phyloP scores from a whole-genome alignment of 2,113 vertebrate genomes.

The Protomyctophum bolini region DNA sequence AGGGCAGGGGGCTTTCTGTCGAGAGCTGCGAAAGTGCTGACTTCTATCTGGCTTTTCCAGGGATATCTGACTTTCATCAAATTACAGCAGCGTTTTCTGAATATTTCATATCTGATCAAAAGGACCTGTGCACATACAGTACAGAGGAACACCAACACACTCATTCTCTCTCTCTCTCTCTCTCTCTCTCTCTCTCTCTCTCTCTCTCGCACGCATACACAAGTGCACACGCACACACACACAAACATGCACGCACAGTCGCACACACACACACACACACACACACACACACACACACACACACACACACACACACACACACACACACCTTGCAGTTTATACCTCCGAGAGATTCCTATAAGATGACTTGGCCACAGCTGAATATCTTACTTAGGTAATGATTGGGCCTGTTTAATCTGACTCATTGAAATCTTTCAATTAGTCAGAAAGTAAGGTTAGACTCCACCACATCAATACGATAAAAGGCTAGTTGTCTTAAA shows the following conservation, averaged over 20 bases:
- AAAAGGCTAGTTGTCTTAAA: conserved; percentile 55
- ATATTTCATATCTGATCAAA: conserved; percentile 93
- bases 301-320: not conserved
- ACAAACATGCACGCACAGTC: conserved; percentile 4
- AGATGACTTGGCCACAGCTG: conserved; percentile 18
- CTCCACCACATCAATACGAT: conserved; percentile 57
- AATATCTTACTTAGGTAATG: conserved; percentile 39
- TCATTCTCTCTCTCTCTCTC: not conserved
- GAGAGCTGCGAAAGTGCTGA: conserved; percentile 90
- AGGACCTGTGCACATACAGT: conserved; percentile 67
- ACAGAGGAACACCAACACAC: not conserved
- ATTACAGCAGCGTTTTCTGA: conserved; percentile 90
- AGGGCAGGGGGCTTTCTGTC: conserved; percentile 75
- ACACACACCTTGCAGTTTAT: conserved; percentile 6
- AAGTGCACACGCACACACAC: not conserved
- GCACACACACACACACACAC: not conserved
- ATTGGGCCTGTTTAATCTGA: conserved; percentile 49
- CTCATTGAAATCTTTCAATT: conserved; percentile 49
- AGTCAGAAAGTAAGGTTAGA: conserved; percentile 47
- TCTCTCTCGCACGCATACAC: not conserved
- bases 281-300: not conserved
- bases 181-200: not conserved
- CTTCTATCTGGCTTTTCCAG: conserved; percentile 88
- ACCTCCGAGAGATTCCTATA: conserved; percentile 19
- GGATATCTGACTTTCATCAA: conserved; percentile 92